Evolutionary conservation across 2,797 vertebrate genomes (phyloP).

Genomic region (Petrocephalus schoutedeni): DNA sequence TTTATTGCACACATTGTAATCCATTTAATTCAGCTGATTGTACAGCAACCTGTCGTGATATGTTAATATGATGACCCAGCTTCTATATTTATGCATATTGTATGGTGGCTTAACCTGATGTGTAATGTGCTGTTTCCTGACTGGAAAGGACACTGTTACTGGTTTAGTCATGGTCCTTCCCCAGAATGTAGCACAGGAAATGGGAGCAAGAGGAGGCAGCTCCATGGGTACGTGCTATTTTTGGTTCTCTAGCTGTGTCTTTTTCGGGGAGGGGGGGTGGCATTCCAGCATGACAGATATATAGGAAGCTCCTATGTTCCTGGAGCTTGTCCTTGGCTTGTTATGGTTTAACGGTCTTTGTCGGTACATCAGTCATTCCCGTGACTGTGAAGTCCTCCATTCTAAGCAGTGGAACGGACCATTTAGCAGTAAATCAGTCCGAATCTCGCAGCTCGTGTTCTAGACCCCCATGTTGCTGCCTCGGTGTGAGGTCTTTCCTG

Average conservation of each 20-base stretch:
- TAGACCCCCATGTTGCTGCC: not conserved
- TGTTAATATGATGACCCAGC: not conserved
- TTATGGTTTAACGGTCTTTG: not conserved
- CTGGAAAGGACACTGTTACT: not conserved
- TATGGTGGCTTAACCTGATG: not conserved
- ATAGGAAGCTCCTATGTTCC: constrained; percentile 13
- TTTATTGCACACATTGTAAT: not conserved
- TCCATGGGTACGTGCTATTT: constrained; percentile 12
- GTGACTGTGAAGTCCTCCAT: not conserved
- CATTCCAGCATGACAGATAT: constrained; percentile 14
- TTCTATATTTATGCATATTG: not conserved
- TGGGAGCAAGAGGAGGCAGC: constrained; percentile 19
- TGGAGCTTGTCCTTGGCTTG: constrained; percentile 6
- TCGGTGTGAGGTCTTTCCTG: not conserved
- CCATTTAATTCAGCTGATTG: not conserved
- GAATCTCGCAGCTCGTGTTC: constrained; percentile 1
- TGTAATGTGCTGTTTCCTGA: not conserved
- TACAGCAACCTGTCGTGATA: not conserved
- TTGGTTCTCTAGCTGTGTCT: constrained; percentile 12
- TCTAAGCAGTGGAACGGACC: not conserved
- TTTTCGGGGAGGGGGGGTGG: not conserved
- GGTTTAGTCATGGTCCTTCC: constrained; percentile 15
- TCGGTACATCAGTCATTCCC: not conserved
- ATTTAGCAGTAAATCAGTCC: constrained; percentile 15
- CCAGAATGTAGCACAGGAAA: constrained; percentile 21